phyloP scores from a whole-genome alignment of 1,140 invertebrate genomes.

The Tigriopus japonicus region DNA sequence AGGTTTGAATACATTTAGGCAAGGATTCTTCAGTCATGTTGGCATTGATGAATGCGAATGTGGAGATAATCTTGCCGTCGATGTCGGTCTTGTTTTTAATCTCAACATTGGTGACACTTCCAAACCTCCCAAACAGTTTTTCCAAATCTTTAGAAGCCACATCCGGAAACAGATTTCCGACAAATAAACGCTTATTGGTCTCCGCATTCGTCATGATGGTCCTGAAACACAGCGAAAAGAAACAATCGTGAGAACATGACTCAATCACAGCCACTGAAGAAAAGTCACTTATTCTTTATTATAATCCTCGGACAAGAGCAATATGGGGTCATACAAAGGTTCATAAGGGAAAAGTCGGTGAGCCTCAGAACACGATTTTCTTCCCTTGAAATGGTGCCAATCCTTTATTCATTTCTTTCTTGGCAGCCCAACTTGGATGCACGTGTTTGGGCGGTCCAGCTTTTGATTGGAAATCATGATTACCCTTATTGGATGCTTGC shows the following conservation, averaged over 20 bases:
- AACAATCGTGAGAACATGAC: neutral
- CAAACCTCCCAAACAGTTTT: neutral
- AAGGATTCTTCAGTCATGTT: neutral
- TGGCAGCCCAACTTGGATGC: conserved; percentile 9
- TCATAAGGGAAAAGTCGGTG: no score
- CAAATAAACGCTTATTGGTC: neutral
- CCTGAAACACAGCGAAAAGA: neutral
- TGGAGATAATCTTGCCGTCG: neutral
- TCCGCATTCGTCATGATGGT: neutral
- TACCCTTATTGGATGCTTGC: no score
- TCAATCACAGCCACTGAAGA: neutral
- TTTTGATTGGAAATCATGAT: neutral
- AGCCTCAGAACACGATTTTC: conserved; percentile 4
- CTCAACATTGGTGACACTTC: conserved; percentile 1
- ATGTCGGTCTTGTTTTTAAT: conserved; percentile 7
- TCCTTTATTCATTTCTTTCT: conserved; percentile 5
- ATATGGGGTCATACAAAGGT: neutral
- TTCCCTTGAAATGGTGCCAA: neutral
- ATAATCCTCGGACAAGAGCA: neutral
- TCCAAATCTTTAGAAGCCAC: neutral
- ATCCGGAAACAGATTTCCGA: neutral
- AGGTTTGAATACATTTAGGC: neutral
- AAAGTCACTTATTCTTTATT: neutral
- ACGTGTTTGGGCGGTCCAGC: neutral
- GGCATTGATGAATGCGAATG: conserved; percentile 1